Evolutionary conservation across 2,113 vertebrate genomes (phyloP), one percentile per base, ranked within the genome.

Genomic region (Prietella phreatophila): DNA sequence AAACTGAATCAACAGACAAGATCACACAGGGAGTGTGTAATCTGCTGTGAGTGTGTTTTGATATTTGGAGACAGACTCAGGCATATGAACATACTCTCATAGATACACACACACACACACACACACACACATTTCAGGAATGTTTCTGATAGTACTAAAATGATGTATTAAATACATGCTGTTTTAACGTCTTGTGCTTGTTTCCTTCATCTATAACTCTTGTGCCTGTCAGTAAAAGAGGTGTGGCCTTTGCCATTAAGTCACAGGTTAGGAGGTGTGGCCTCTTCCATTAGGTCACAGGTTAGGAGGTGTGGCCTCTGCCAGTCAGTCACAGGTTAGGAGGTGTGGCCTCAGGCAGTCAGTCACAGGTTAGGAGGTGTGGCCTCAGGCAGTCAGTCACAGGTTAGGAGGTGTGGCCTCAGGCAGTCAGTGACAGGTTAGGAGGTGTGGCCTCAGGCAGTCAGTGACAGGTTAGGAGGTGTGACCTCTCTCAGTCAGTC

Each of bases 1-100:
- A 82, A 82, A 82, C 33, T 27, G 80, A 82, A 61, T 82, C 80
- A 82, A 82, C 80, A 82, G 61, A 82, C 56, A 61, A 61, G 80
- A 82, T 82, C 80, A 61, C 80, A 82, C 56, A 42, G 33, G 19
- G 80, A 27, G 80, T 27, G 80, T 42, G 20, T 82, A 82, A 82
- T 82, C 80, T 42, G 56, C 80, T 82, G 80, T 36, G n/a, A 22
- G 55, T 81, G 19, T 2, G 20, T 36, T 82, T 42, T 82, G 80
- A 82, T 61, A 42, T 61, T 61, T 61, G 56, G 33, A 82, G 56
- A 60, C 25, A 78, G 75, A 33, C 19, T 58, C 79, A 39, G 55
- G 19, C 80, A 42, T 27, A 39, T 47, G 30, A 27, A 82, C 80
- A 82, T 55, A 60, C 55, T 15, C 79, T 10, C 55, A 50, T 10